Evolutionary conservation across 2,888 invertebrate genomes (phyloP).

Genomic region (Lamproptera curius): DNA sequence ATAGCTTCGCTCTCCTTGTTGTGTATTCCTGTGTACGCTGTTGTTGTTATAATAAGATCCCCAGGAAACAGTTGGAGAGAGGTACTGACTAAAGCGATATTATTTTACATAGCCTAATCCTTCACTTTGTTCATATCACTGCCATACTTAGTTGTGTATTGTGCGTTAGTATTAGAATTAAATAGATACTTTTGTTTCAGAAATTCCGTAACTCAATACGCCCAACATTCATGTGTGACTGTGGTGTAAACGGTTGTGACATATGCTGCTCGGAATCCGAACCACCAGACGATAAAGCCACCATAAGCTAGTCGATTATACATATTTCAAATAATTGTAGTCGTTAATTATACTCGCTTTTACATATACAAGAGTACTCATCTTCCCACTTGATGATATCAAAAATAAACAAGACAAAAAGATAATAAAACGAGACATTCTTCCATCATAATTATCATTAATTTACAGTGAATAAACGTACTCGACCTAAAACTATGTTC

Average conservation of each 20-base stretch:
- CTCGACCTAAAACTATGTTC: conserved; percentile 50
- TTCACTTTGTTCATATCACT: too few species aligned
- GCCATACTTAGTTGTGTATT: too few species aligned
- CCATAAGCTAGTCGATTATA: conserved; percentile 53
- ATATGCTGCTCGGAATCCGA: conserved; percentile 70
- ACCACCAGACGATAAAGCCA: conserved; percentile 60
- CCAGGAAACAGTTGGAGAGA: conserved; percentile 84
- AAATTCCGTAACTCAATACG: conserved; percentile 86
- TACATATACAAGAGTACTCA: conserved; percentile 27
- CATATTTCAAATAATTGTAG: conserved; percentile 19
- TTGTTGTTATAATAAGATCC: conserved; percentile 83
- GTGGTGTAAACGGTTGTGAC: conserved; percentile 88
- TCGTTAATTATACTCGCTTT: conserved; percentile 17
- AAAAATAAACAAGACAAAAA: conserved; percentile 49
- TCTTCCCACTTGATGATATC: conserved; percentile 43
- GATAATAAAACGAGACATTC: conserved; percentile 48
- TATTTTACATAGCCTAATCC: too few species aligned
- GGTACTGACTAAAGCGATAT: conserved; percentile 80
- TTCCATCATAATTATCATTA: conserved; percentile 55
- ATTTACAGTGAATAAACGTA: conserved; percentile 46
- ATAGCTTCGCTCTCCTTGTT: conserved; percentile 89
- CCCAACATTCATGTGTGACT: conserved; percentile 85
- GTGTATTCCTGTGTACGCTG: conserved; percentile 90
- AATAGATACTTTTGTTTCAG: conserved; percentile 67
- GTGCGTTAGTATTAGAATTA: background rate